phyloP scores from a whole-genome alignment of 2,113 vertebrate species.

The Bos taurus region ARS-UCD2.0 NC_037328.1:41069001-41069500 shows the following conservation, averaged over 20 bases:
- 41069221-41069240: background rate
- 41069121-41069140: background rate
- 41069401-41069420: background rate
- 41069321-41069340: background rate
- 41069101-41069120: background rate
- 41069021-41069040: background rate
- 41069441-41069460: background rate
- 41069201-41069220: background rate
- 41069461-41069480: background rate
- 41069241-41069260: background rate
- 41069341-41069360: background rate
- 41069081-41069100: background rate
- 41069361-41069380: background rate
- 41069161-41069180: background rate
- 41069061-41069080: background rate
- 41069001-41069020: background rate
- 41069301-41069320: background rate
- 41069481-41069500: background rate
- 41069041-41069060: background rate
- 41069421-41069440: background rate
- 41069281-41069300: background rate
- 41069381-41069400: background rate
- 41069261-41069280: background rate
- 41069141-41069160: background rate
- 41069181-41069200: background rate